Percentiles rank a stretch among this genome's conserved stretches.
These are phyloP conservation scores for Oreochromis niloticus DNA, from an alignment of 2,113 vertebrate genomes.

Conservation along the genomic window DNA sequence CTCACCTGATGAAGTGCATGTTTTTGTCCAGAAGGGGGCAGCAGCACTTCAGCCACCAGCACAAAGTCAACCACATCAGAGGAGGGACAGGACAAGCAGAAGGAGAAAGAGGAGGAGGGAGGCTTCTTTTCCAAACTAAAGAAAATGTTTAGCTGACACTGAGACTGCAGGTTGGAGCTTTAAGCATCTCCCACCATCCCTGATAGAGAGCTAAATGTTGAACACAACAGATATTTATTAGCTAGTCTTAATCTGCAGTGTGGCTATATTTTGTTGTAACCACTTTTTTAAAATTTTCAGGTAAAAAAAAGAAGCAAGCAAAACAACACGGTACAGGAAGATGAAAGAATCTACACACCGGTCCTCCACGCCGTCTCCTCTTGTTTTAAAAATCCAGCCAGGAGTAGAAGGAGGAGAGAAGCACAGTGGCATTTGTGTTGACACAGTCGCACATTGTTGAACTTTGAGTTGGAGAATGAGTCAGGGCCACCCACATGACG, in stretches of 20 bases:
- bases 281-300: not conserved
- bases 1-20: not conserved
- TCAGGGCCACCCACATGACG: not conserved
- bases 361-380: not conserved
- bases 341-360: not conserved
- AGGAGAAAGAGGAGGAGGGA: slow-evolving; percentile 38
- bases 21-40: slow-evolving; percentile 52
- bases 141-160: slow-evolving; percentile 65
- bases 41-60: slow-evolving; percentile 13
- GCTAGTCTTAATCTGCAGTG: not conserved
- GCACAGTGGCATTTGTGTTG: not conserved
- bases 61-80: not conserved
- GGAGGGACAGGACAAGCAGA: slow-evolving; percentile 11
- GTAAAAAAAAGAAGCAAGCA: not conserved
- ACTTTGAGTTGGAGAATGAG: not conserved
- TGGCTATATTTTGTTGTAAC: not conserved
- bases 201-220: not conserved
- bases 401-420: not conserved
- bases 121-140: slow-evolving; percentile 71
- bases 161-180: slow-evolving; percentile 24
- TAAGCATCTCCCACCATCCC: not conserved
- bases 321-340: not conserved
- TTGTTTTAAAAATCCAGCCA: not conserved
- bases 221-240: not conserved
- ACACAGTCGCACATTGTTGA: not conserved